Conservation (phyloP, 2,113 vertebrate genomes). For the Muntiacus muntjak region DNA sequence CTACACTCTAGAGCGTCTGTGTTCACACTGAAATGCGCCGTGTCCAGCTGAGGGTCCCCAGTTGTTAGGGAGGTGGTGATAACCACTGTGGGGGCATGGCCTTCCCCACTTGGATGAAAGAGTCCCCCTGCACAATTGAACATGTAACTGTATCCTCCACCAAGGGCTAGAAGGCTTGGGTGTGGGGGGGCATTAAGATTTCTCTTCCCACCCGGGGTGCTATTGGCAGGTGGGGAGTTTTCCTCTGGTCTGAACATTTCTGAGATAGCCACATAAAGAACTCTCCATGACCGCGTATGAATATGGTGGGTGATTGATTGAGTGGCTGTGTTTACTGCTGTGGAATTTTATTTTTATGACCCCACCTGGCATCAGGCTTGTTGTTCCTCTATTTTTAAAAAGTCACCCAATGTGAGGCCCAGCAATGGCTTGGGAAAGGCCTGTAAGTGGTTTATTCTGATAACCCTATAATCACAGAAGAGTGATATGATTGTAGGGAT, state of each 20-base stretch:
- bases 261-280: conserved; percentile 13
- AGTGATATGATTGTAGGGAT: neutral
- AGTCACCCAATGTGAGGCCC: conserved; percentile 61
- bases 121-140: neutral
- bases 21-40: neutral
- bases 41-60: neutral
- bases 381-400: conserved; percentile 70
- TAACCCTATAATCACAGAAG: neutral
- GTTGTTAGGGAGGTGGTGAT: neutral
- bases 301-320: neutral
- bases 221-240: neutral
- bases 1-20: neutral
- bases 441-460: conserved; percentile 47
- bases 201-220: neutral
- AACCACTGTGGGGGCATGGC: neutral
- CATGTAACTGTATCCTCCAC: neutral
- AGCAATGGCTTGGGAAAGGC: conserved; percentile 61
- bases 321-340: conserved; percentile 40
- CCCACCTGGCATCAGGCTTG: conserved; percentile 31
- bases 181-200: neutral
- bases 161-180: neutral
- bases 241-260: neutral
- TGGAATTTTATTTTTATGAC: conserved; percentile 63
- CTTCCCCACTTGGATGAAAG: neutral
- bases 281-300: neutral